Conservation (phyloP, 2,113 vertebrate species). For the Pteruthius melanotis region DNA sequence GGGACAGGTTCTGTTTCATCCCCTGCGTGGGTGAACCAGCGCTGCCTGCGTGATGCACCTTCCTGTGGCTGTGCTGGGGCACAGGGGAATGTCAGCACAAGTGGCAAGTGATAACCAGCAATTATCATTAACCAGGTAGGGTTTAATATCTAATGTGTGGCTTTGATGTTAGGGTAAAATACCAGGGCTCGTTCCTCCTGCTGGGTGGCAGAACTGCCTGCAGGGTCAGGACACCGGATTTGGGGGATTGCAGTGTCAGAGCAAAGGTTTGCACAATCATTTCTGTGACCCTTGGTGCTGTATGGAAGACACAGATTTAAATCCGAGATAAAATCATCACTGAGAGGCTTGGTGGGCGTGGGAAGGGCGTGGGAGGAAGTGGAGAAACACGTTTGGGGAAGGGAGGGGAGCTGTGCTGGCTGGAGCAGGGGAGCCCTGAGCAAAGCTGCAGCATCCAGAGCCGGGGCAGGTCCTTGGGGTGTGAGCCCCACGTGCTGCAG, state of each 20-base stretch:
- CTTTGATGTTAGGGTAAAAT: neutral
- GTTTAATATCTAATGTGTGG: neutral
- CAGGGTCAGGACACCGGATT: neutral
- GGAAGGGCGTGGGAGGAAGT: neutral
- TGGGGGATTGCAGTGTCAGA: neutral
- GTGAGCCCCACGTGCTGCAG: neutral
- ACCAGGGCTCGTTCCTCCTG: neutral
- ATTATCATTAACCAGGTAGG: neutral
- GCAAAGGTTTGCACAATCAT: neutral
- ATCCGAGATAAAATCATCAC: neutral
- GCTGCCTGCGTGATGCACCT: neutral
- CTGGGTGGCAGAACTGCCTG: neutral
- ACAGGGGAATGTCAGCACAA: neutral
- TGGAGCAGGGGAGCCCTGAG: neutral
- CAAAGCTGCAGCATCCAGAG: neutral
- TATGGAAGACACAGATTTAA: neutral
- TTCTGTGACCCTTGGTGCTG: neutral
- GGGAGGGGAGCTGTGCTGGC: neutral
- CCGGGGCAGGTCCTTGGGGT: neutral
- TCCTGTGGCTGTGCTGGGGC: neutral
- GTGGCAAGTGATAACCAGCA: neutral
- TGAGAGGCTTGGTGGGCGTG: neutral
- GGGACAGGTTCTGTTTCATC: neutral
- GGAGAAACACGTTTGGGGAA: neutral
- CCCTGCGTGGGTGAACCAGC: neutral